phyloP scores from a whole-genome alignment of 1,140 invertebrate genomes.

The Cyclargus thomasi region DNA sequence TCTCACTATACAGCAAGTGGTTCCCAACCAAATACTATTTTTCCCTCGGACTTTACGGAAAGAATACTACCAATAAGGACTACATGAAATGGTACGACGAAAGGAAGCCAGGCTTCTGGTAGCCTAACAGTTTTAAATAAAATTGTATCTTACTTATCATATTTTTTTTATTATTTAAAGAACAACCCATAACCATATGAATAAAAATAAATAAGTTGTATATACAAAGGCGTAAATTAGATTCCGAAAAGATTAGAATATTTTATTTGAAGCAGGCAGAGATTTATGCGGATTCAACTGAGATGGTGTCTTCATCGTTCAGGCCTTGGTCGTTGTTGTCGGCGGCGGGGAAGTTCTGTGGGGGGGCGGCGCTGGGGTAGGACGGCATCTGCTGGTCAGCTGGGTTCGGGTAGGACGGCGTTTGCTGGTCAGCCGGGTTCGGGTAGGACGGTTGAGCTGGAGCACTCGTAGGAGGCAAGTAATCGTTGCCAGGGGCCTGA shows the following conservation, averaged over 20 bases:
- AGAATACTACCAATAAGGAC: constrained; percentile 42
- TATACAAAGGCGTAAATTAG: not conserved
- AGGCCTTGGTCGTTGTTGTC: constrained; percentile 37
- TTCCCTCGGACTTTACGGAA: constrained; percentile 46
- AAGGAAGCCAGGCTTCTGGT: constrained; percentile 42
- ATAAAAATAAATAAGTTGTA: not conserved
- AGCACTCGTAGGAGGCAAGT: not conserved
- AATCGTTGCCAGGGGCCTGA: constrained; percentile 2
- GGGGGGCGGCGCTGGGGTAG: constrained; percentile 22
- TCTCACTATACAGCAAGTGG: constrained; percentile 44
- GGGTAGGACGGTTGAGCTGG: constrained; percentile 17
- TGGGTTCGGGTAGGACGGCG: constrained; percentile 17
- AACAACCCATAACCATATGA: not conserved
- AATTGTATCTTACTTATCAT: not conserved
- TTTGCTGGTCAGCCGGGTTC: constrained; percentile 15
- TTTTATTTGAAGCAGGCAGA: not conserved
- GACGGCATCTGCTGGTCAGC: constrained; percentile 7
- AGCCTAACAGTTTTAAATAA: constrained; percentile 3
- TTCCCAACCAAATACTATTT: constrained; percentile 55
- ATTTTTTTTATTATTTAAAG: not conserved
- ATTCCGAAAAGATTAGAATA: not conserved
- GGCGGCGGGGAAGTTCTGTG: constrained; percentile 30
- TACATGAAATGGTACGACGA: constrained; percentile 38
- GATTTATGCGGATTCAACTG: constrained; percentile 54
- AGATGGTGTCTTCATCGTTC: constrained; percentile 58